Conservation (phyloP, 2,113 vertebrate genomes). For the Chaetops frenatus region DNA sequence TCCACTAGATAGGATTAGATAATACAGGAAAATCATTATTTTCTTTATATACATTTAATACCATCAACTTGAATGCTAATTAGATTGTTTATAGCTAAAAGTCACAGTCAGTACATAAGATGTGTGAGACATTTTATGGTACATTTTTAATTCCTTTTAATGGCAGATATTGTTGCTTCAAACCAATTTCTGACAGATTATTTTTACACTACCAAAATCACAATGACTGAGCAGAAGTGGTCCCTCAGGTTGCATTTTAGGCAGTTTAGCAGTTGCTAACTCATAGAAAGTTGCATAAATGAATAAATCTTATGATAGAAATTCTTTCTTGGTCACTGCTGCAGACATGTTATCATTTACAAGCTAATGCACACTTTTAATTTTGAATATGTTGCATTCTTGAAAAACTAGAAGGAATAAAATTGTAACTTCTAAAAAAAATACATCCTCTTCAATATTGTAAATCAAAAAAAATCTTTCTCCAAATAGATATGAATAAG, state of each 20-base stretch:
- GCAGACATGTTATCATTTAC: neutral
- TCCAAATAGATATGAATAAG: neutral
- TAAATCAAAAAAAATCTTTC: neutral
- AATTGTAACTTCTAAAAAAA: neutral
- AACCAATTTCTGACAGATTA: neutral
- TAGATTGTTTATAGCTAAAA: neutral
- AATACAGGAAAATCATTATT: neutral
- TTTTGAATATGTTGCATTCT: neutral
- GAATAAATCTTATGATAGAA: neutral
- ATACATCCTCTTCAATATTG: neutral
- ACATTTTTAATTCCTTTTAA: neutral
- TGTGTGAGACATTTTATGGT: neutral
- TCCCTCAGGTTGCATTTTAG: neutral
- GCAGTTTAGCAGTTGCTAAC: neutral
- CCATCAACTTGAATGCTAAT: neutral
- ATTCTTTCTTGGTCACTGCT: neutral
- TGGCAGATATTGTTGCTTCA: neutral
- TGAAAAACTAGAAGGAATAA: neutral
- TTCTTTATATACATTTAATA: neutral
- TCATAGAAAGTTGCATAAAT: neutral
- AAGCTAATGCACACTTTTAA: neutral
- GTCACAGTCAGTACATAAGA: neutral
- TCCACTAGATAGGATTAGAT: neutral
- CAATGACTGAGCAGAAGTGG: neutral
- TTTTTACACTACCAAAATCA: neutral